Percentiles rank a stretch among this genome's conserved stretches.
phyloP scores from a whole-genome alignment of 2,797 vertebrate species.

The Enteromius mattozi region DNA sequence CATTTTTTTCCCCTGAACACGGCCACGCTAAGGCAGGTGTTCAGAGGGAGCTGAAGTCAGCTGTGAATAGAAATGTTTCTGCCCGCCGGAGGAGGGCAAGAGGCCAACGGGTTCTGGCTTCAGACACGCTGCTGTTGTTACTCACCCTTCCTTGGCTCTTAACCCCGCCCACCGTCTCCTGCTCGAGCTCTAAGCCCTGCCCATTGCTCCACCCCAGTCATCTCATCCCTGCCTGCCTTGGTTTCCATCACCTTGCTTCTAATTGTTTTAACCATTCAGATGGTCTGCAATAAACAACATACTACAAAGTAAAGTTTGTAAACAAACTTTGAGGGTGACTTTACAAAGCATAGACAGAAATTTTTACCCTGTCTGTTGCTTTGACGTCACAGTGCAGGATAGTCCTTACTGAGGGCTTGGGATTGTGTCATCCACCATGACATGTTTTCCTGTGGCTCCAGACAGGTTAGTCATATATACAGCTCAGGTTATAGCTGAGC shows the following conservation, averaged over 20 bases:
- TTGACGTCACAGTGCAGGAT: not conserved
- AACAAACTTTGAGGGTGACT: not conserved
- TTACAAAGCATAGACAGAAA: not conserved
- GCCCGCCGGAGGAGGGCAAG: conserved; percentile 65
- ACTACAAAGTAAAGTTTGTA: not conserved
- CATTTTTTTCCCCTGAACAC: conserved; percentile 53
- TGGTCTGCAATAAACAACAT: not conserved
- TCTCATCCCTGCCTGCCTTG: not conserved
- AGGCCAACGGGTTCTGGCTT: conserved; percentile 64
- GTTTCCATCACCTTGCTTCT: not conserved
- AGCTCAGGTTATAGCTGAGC: not conserved
- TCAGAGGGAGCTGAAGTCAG: conserved; percentile 73
- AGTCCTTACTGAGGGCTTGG: not conserved
- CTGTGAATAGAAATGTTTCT: conserved; percentile 76
- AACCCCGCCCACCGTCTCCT: not conserved
- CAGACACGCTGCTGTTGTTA: conserved; percentile 10
- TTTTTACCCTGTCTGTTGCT: no score
- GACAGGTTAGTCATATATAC: not conserved
- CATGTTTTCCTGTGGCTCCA: not conserved
- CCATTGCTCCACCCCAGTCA: not conserved
- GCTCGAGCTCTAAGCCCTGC: not conserved
- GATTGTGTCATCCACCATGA: not conserved
- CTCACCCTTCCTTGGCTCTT: conserved; percentile 16
- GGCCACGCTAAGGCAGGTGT: conserved; percentile 71
- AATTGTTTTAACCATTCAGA: not conserved